Evolutionary conservation across 2,113 vertebrate genomes (phyloP).

Genomic region (Theristicus caerulescens): DNA sequence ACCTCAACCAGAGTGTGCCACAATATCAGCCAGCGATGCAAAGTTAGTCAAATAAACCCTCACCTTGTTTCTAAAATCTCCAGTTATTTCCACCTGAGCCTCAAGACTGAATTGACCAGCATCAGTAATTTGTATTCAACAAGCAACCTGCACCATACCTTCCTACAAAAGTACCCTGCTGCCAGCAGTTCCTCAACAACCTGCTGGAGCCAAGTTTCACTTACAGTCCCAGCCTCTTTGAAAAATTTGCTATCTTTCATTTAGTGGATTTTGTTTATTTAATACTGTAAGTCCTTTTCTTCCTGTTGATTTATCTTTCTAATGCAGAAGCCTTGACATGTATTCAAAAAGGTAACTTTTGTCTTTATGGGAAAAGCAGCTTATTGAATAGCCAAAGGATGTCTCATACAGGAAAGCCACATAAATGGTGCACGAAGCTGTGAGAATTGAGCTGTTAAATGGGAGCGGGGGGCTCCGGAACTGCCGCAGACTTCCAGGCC

Average conservation of each 20-base stretch:
- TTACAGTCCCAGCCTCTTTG: not conserved
- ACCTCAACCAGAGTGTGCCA: not conserved
- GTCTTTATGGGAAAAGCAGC: conserved; percentile 55
- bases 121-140: conserved; percentile 3
- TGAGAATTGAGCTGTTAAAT: conserved; percentile 49
- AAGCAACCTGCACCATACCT: not conserved
- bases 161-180: not conserved
- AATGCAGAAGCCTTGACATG: conserved; percentile 34
- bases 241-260: conserved; percentile 6
- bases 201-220: not conserved
- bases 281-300: conserved; percentile 44
- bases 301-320: conserved; percentile 52
- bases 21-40: not conserved
- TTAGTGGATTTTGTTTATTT: conserved; percentile 39
- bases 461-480: conserved; percentile 46
- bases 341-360: conserved; percentile 66
- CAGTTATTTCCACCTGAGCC: not conserved
- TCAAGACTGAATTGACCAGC: not conserved
- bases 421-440: conserved; percentile 50
- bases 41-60: not conserved
- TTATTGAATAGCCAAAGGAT: conserved; percentile 60
- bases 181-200: not conserved
- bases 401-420: conserved; percentile 34
- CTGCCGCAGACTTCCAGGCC: conserved; percentile 26
- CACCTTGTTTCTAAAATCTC: not conserved